These are phyloP conservation scores for Ostrea edulis DNA, from an alignment of 1,140 invertebrate genomes.

Conservation along the genomic window DNA sequence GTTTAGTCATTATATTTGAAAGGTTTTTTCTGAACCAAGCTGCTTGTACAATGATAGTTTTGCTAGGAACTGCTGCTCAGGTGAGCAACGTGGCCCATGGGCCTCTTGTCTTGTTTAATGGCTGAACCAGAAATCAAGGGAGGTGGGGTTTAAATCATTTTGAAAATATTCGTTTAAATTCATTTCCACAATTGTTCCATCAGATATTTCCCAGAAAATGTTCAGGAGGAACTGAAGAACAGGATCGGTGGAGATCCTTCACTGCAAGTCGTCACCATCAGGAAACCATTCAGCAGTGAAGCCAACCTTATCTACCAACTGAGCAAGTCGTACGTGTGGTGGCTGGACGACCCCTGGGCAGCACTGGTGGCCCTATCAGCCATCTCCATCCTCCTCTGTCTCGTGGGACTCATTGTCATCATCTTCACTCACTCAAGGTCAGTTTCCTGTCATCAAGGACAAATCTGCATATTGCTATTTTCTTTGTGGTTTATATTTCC, in stretches of 20 bases:
- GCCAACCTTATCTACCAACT: constrained; percentile 44
- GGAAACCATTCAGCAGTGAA: constrained; percentile 51
- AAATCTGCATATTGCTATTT: background rate
- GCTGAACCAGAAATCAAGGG: too few species aligned
- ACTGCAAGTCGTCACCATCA: constrained; percentile 46
- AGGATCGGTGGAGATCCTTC: background rate
- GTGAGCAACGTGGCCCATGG: too few species aligned
- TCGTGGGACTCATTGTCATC: constrained; percentile 94
- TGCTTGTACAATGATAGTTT: too few species aligned
- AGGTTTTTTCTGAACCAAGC: too few species aligned
- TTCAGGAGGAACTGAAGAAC: constrained; percentile 3
- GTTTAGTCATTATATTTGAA: too few species aligned
- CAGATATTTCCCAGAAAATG: constrained; percentile 12
- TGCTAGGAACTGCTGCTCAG: too few species aligned
- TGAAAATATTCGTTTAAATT: too few species aligned
- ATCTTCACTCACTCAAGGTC: constrained; percentile 95
- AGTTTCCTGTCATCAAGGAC: constrained; percentile 64
- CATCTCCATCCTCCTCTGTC: constrained; percentile 90
- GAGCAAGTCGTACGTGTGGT: constrained; percentile 73
- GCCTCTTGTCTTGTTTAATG: too few species aligned
- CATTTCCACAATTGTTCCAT: background rate
- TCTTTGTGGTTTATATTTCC: too few species aligned
- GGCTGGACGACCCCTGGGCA: constrained; percentile 88
- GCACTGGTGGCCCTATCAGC: constrained; percentile 91
- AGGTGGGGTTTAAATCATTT: too few species aligned